These are phyloP conservation scores for Drosophila barbarae DNA, from an alignment of 2,888 invertebrate genomes.

Conservation along the genomic window DNA sequence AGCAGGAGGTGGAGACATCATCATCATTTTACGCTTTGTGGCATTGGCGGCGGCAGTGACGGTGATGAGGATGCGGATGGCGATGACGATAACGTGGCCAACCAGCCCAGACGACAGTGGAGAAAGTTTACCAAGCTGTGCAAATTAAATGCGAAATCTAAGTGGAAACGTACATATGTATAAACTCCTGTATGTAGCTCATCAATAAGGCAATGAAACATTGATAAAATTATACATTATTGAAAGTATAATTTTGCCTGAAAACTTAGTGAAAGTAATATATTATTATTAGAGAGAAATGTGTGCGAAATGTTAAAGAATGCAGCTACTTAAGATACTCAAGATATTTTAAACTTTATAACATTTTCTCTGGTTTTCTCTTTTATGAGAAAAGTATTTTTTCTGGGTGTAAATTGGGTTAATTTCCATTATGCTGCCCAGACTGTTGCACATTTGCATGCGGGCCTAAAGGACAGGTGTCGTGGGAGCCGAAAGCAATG, in stretches of 20 bases:
- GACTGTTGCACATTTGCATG: slow-evolving; percentile 40
- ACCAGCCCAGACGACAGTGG: slow-evolving; percentile 33
- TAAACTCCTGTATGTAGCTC: background rate
- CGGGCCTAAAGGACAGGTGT: slow-evolving; percentile 22
- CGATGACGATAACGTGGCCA: slow-evolving; percentile 37
- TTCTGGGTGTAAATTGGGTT: slow-evolving; percentile 24
- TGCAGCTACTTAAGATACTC: background rate
- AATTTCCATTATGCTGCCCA: slow-evolving; percentile 20
- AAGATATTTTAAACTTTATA: too few relatives aligned
- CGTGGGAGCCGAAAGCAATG: slow-evolving; percentile 10
- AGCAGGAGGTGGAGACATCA: slow-evolving; percentile 28
- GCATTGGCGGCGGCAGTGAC: slow-evolving; percentile 10
- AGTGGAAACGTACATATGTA: background rate
- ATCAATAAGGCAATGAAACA: slow-evolving; percentile 6
- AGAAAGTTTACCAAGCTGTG: slow-evolving; percentile 26
- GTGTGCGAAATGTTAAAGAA: background rate
- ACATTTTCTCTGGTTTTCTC: background rate
- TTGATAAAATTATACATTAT: slow-evolving; percentile 3
- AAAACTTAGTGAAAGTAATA: background rate
- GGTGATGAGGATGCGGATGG: slow-evolving; percentile 17
- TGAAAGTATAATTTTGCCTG: background rate
- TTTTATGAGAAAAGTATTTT: background rate
- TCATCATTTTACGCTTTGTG: slow-evolving; percentile 52
- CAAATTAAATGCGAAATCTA: slow-evolving; percentile 28
- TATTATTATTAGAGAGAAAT: too few relatives aligned